Evolutionary conservation across 2,888 invertebrate species (phyloP).

Genomic region (Pheosia tremula): DNA sequence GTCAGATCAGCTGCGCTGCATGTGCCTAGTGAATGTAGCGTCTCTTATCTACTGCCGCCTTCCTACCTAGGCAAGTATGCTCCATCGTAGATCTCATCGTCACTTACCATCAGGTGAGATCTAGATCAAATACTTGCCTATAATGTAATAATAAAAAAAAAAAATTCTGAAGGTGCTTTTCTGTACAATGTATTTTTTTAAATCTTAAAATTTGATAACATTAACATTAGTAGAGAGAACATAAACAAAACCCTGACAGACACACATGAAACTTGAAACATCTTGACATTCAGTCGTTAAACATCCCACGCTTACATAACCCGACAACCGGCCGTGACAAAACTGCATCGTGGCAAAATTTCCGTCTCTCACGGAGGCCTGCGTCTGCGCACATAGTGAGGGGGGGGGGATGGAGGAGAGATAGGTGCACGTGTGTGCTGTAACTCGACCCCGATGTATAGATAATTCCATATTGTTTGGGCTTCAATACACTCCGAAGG

Average conservation of each 20-base stretch:
- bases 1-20: too few relatives aligned
- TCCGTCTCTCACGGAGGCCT: constrained; percentile 36
- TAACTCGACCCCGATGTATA: constrained; percentile 59
- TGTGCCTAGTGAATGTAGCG: too few relatives aligned
- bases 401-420: constrained; percentile 26
- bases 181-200: too few relatives aligned
- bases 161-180: too few relatives aligned
- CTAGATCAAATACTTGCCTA: too few relatives aligned
- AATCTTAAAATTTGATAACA: background rate
- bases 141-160: too few relatives aligned
- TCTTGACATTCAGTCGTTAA: constrained; percentile 33
- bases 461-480: constrained; percentile 63
- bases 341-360: constrained; percentile 42
- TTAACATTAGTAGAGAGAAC: background rate
- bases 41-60: too few relatives aligned
- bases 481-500: constrained; percentile 42
- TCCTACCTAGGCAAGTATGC: too few relatives aligned
- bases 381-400: constrained; percentile 30
- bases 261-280: constrained; percentile 28
- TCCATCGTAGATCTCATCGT: too few relatives aligned
- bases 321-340: constrained; percentile 35
- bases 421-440: constrained; percentile 61
- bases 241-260: constrained; percentile 5
- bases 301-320: constrained; percentile 30
- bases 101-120: too few relatives aligned